Evolutionary conservation across 2,113 vertebrate genomes (phyloP), one percentile per base, ranked within the genome.

Genomic region (Heterocephalus glaber): DNA sequence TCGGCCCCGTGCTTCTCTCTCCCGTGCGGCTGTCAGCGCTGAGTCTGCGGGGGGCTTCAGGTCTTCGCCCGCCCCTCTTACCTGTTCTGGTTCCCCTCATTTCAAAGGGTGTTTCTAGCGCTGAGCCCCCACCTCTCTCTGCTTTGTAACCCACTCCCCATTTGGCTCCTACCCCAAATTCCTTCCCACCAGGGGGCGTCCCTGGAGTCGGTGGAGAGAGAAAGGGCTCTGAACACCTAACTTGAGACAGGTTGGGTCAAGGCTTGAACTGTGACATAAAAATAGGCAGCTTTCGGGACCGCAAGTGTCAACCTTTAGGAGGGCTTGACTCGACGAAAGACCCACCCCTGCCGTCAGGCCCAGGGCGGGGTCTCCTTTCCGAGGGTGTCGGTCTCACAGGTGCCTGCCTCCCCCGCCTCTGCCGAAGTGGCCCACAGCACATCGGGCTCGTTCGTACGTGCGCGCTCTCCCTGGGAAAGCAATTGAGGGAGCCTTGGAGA

Each of bases 181-280:
- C 5, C 14, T 60, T 86, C 41, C 94, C 84, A 2, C 79, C 56
- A 95, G 90, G 65, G 90, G 94, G 85, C 35, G 47, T 38, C 76
- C 79, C 70, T 20, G 49, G 80, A 76, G 76, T 14, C 17, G 12
- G 35, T 38, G 90, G 68, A 86, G 17, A 70, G 3, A 28, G 47
- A 1, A 49, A 14, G 66, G 47, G 9, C 38, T 65, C 60, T 58
- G 88, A n/a, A 54, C 33, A 11, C 4, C 0, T 16, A 47, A 66
- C 84, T 74, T 35, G 76, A 35, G 17, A 58, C 24, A 8, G 77
- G 5, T 12, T 47, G 49, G 70, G 80, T 72, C 9, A 10, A 70
- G 83, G 58, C 30, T 90, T 89, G 41, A 93, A 87, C 1, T 61
- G 33, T 41, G 68, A 33, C 30, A 1, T 1, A 63, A 61, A 90